These are phyloP conservation scores for Hybos culiciformis DNA, from an alignment of 2,888 invertebrate genomes.

Conservation along the genomic window DNA sequence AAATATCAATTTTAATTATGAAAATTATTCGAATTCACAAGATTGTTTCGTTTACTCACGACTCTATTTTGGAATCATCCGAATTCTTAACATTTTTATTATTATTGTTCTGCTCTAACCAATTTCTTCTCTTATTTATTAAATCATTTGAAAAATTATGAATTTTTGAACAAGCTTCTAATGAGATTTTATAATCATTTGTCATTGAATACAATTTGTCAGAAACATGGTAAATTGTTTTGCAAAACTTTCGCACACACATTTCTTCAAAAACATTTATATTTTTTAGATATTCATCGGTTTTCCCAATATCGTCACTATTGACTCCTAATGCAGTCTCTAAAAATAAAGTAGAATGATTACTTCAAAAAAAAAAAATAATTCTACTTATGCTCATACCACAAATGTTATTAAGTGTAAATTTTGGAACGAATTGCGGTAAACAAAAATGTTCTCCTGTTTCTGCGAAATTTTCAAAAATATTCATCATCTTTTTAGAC, in stretches of 20 bases:
- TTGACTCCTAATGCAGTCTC: conserved; percentile 58
- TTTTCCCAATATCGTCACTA: conserved; percentile 36
- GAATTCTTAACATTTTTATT: not conserved
- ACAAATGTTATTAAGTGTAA: conserved; percentile 52
- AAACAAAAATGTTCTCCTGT: conserved; percentile 31
- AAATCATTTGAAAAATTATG: conserved; percentile 15
- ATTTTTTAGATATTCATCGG: conserved; percentile 43
- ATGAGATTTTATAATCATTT: conserved; percentile 38
- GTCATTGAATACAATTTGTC: conserved; percentile 42
- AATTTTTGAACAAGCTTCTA: conserved; percentile 28
- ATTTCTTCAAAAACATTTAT: conserved; percentile 38
- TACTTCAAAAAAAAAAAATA: not conserved
- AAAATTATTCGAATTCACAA: not conserved
- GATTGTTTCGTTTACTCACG: not conserved
- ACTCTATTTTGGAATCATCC: not conserved
- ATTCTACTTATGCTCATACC: conserved; percentile 35
- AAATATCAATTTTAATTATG: not conserved
- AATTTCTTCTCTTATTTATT: not conserved
- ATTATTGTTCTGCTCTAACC: not conserved
- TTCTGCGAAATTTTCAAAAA: conserved; percentile 21
- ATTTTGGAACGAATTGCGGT: conserved; percentile 41
- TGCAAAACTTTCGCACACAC: conserved; percentile 33
- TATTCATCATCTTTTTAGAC: conserved; percentile 25
- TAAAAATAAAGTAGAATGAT: conserved; percentile 10
- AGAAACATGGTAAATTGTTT: conserved; percentile 44